A percentile compares a stretch with the other conserved stretches of the same genome.
These are phyloP conservation scores for Oreochromis niloticus DNA, from an alignment of 2,113 vertebrate genomes.

Conservation along the genomic window DNA sequence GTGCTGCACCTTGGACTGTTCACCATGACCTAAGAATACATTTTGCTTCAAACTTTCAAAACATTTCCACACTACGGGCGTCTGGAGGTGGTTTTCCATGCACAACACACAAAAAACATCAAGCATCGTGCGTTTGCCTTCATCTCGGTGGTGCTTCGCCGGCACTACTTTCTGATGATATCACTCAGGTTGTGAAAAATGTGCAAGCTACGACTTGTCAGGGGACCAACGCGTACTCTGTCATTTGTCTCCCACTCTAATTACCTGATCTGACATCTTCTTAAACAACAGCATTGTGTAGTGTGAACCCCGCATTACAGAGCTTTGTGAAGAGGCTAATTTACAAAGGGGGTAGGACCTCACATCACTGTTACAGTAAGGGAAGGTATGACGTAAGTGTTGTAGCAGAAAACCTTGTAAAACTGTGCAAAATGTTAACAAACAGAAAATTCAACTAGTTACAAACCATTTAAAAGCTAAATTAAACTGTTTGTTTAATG, in stretches of 20 bases:
- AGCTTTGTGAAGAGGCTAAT: background rate
- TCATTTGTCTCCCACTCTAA: background rate
- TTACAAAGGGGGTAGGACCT: background rate
- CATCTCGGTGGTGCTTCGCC: too few species aligned
- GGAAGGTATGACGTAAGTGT: accelerated
- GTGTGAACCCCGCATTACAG: background rate
- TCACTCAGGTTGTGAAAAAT: background rate
- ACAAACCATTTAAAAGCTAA: accelerated
- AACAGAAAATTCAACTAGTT: background rate
- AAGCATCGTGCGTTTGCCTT: background rate
- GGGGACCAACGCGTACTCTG: accelerated
- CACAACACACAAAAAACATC: background rate
- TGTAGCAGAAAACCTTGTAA: background rate
- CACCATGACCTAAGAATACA: background rate
- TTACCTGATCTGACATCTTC: background rate
- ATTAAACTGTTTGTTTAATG: background rate
- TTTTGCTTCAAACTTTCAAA: background rate
- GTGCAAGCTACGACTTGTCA: background rate
- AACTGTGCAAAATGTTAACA: background rate
- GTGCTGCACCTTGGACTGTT: background rate
- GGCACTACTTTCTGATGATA: background rate
- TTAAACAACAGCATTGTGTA: background rate
- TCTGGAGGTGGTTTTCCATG: accelerated
- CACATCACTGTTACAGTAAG: background rate
- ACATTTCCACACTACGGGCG: background rate